Conservation (phyloP, 2,888 invertebrate species). For the Venusia cambrica region DNA sequence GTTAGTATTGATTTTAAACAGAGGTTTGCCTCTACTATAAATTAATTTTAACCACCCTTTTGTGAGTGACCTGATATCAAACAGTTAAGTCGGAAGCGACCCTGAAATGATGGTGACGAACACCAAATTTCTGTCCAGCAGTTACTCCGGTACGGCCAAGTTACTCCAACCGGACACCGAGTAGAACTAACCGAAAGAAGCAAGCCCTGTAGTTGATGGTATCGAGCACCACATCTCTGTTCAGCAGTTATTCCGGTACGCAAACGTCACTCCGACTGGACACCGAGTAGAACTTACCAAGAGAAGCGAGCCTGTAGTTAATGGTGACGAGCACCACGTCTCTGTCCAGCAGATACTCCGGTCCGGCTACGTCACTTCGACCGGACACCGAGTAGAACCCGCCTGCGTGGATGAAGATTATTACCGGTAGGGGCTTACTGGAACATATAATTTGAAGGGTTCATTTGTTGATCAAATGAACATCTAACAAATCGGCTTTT, state of each 20-base stretch:
- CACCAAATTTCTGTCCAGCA: no score
- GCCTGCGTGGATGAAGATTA: constrained; percentile 86
- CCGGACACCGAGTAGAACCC: constrained; percentile 83
- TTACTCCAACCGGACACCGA: no score
- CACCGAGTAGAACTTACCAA: constrained; percentile 84
- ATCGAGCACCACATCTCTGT: constrained; percentile 83
- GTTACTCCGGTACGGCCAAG: no score
- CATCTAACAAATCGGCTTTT: no score
- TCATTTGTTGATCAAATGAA: no score
- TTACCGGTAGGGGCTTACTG: constrained; percentile 72
- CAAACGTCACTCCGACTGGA: constrained; percentile 81
- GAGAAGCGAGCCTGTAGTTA: constrained; percentile 82
- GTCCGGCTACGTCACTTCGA: constrained; percentile 80
- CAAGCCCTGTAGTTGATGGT: constrained; percentile 84
- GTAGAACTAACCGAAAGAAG: constrained; percentile 64
- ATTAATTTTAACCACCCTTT: no score
- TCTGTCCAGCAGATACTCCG: constrained; percentile 83
- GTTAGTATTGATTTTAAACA: no score
- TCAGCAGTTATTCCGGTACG: constrained; percentile 84
- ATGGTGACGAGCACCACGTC: constrained; percentile 84
- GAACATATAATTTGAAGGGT: no score
- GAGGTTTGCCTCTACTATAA: no score
- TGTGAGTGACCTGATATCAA: no score
- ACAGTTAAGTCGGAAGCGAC: no score
- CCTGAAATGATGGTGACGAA: no score